Base-by-base conservation (phyloP, 2,888 invertebrate species). In the Yponomeuta sedellus region DNA sequence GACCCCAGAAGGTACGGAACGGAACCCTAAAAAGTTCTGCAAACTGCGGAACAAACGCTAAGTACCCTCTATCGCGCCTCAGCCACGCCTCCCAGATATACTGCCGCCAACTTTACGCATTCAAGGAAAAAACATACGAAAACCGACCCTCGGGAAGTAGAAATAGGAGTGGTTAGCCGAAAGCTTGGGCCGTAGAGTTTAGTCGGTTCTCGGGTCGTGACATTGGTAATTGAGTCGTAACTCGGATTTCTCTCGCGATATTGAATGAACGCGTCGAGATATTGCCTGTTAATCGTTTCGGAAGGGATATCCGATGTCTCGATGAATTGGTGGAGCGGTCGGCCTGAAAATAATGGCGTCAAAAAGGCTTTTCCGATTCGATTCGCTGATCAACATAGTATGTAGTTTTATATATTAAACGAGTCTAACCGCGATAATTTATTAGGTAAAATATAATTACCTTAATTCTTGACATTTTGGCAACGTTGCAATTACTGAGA, bases 211-310 rank as follows among this genome's bases (percentile, higher is more conserved):
- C 22, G 44, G 63, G 40, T 44, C 39, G 22, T 63, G 40, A 44
- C 63, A 63, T 63, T 19, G 63, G 63, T 63, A 63, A 63, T 63
- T 22, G 63, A 40, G 20, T 44, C 44, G 63, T 20, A 34, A 62
- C 62, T 39, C 19, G 34, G 34, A 25, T 34, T 62, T 34, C 62
- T 34, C 62, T 34, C 10, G 59, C 59, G 59, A 59, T 59, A 20
- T 52, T 52, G 44, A 52, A 52, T 52, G 44, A 52, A 52, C 44
- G 44, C 44, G 44, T 52, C 44, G 44, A 52, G 44, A 52, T 12
- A 34, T 34, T 52, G 44, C 16, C 44, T 52, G 44, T 52, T 52
- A 52, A 52, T 52, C 44, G 44, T 16, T 52, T 52, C 44, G 44
- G 44, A 16, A 52, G 44, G 44, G 16, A 52, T 52, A 52, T 52